A percentile compares a stretch with the other conserved stretches of the same genome.
Evolutionary conservation across 2,113 vertebrate genomes (phyloP).

Genomic region (Chaetodon auriga): DNA sequence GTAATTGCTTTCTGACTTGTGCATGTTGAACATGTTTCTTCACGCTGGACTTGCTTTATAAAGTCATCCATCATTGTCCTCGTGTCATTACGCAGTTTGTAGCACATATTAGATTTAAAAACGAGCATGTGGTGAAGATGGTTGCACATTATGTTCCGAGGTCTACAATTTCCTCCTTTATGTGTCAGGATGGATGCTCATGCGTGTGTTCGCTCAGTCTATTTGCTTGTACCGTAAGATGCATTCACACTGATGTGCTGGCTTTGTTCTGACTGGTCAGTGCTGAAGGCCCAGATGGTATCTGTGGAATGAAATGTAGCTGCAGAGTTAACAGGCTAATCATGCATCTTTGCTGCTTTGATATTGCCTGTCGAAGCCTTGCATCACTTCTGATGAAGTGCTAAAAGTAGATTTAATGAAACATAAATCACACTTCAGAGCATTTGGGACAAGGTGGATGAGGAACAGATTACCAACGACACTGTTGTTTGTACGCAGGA

Average conservation of each 20-base stretch:
- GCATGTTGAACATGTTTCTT: conserved; percentile 64
- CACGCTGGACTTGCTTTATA: conserved; percentile 43
- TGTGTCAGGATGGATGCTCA: conserved; percentile 4
- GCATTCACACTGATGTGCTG: neutral
- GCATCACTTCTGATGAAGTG: neutral
- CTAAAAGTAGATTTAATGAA: neutral
- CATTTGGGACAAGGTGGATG: too few species aligned
- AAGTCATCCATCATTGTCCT: conserved; percentile 66
- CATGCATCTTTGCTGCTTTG: neutral
- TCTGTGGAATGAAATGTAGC: neutral
- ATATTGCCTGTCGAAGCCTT: neutral
- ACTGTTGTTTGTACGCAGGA: too few species aligned
- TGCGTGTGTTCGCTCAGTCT: neutral
- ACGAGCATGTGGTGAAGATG: conserved; percentile 37
- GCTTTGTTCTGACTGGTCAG: neutral
- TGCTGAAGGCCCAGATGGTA: neutral
- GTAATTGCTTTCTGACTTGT: conserved; percentile 70
- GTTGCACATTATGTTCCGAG: conserved; percentile 23
- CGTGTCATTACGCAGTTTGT: conserved; percentile 34
- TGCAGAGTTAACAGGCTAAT: conserved; percentile 9
- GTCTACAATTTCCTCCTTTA: conserved; percentile 12
- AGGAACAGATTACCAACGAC: too few species aligned
- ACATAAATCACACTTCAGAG: neutral
- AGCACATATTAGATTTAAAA: conserved; percentile 38
- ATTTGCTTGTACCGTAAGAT: neutral